Evolutionary conservation across 2,797 vertebrate genomes (phyloP).

Genomic region (Gymnoscopelus braueri): DNA sequence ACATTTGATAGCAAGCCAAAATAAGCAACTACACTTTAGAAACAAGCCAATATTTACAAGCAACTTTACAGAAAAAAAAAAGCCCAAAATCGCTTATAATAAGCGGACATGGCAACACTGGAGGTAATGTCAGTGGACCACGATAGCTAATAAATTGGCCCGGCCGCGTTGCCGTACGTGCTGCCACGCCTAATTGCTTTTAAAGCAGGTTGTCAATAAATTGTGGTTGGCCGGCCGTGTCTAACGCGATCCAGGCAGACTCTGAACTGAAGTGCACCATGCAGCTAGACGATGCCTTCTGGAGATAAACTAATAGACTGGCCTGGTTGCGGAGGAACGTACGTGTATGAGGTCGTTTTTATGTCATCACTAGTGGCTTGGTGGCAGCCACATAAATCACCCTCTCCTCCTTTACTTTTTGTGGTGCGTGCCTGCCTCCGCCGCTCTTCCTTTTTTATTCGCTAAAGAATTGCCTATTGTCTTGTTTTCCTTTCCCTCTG

Average conservation of each 20-base stretch:
- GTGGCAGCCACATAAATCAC: neutral
- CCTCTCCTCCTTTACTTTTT: neutral
- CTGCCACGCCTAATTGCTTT: conserved; percentile 10
- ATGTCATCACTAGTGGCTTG: conserved; percentile 7
- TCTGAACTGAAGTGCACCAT: conserved; percentile 23
- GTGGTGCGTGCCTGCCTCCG: neutral
- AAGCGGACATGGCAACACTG: too few species aligned
- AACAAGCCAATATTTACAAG: too few species aligned
- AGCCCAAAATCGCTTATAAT: too few species aligned
- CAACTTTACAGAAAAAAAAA: too few species aligned
- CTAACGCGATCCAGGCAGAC: conserved; percentile 22
- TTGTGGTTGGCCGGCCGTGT: conserved; percentile 12
- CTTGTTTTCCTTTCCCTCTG: neutral
- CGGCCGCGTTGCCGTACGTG: neutral
- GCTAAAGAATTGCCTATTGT: neutral
- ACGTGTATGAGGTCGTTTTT: conserved; percentile 33
- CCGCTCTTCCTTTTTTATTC: neutral
- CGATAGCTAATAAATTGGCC: neutral
- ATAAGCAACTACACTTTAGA: too few species aligned
- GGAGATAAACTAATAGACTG: conserved; percentile 49
- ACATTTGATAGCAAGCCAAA: too few species aligned
- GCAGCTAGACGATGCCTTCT: conserved; percentile 28
- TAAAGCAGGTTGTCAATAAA: neutral
- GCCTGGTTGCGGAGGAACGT: conserved; percentile 13
- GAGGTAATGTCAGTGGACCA: neutral